Percentiles rank a stretch among this genome's conserved stretches.
phyloP scores from a whole-genome alignment of 1,140 invertebrate species.

The Agrilus planipennis region DNA sequence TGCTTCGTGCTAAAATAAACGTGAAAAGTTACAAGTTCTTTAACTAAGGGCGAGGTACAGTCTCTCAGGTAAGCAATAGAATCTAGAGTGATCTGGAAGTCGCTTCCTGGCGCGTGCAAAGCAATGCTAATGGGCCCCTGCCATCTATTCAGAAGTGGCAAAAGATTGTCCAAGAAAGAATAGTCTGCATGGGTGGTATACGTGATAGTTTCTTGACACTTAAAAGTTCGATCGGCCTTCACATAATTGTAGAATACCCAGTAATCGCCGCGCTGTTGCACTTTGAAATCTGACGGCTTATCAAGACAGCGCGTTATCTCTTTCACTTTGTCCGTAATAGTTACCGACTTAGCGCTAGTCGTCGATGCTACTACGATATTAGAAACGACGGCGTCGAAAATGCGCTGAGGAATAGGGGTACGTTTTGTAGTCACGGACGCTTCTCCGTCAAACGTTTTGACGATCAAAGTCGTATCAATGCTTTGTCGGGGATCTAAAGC shows the following conservation, averaged over 20 bases:
- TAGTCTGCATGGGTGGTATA: constrained; percentile 88
- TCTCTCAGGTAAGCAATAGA: constrained; percentile 56
- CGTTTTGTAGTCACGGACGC: background rate
- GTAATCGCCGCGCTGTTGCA: constrained; percentile 70
- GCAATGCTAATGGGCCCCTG: constrained; percentile 59
- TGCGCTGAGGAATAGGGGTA: background rate
- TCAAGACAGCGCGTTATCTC: constrained; percentile 51
- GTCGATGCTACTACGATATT: background rate
- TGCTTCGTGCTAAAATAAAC: constrained; percentile 76
- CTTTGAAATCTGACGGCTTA: constrained; percentile 46
- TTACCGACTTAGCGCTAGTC: background rate
- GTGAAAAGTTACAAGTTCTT: constrained; percentile 71
- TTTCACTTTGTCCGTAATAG: constrained; percentile 29
- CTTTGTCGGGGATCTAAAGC: constrained; percentile 22
- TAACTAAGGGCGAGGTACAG: constrained; percentile 53
- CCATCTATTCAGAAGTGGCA: constrained; percentile 65
- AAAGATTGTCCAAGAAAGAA: constrained; percentile 81
- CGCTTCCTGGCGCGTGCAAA: constrained; percentile 62
- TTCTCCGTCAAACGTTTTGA: background rate
- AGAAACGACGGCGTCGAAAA: background rate
- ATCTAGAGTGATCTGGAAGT: constrained; percentile 51
- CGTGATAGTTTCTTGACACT: constrained; percentile 79
- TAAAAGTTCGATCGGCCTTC: constrained; percentile 55
- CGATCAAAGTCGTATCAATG: background rate
- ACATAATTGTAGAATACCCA: constrained; percentile 87